Evolutionary conservation across 2,113 vertebrate genomes (phyloP).

Genomic region (Pollimyrus isidori): DNA sequence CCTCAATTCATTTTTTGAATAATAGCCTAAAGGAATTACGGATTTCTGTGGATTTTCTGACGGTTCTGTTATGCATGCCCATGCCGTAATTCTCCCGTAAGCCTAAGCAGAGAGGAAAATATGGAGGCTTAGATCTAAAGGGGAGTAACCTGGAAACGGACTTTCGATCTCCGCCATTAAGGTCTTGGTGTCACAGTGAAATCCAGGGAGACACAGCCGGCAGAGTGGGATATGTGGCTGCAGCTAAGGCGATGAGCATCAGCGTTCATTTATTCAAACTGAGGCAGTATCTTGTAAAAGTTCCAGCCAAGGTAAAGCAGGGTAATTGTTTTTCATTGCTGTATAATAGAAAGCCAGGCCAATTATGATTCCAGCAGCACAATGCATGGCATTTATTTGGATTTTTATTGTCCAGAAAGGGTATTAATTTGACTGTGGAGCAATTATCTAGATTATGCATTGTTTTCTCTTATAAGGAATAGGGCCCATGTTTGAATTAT

Average conservation of each 20-base stretch:
- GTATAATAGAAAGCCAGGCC: background rate
- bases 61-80: background rate
- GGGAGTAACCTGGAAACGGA: background rate
- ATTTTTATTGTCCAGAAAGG: background rate
- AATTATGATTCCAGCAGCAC: conserved; percentile 5
- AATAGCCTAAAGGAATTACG: background rate
- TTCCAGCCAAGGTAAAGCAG: conserved; percentile 20
- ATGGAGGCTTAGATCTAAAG: background rate
- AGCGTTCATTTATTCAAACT: conserved; percentile 22
- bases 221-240: background rate
- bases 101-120: background rate
- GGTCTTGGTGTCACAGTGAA: background rate
- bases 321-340: conserved; percentile 25
- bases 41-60: background rate
- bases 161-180: background rate
- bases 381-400: background rate
- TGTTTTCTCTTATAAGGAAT: background rate
- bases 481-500: background rate
- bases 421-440: background rate
- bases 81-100: background rate
- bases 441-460: conserved; percentile 9
- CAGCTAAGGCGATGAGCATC: conserved; percentile 1
- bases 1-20: background rate
- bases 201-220: background rate
- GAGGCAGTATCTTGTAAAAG: conserved; percentile 18